Evolutionary conservation across 2,888 invertebrate genomes (phyloP).

Genomic region (Scaptomyza cyrtandrae): DNA sequence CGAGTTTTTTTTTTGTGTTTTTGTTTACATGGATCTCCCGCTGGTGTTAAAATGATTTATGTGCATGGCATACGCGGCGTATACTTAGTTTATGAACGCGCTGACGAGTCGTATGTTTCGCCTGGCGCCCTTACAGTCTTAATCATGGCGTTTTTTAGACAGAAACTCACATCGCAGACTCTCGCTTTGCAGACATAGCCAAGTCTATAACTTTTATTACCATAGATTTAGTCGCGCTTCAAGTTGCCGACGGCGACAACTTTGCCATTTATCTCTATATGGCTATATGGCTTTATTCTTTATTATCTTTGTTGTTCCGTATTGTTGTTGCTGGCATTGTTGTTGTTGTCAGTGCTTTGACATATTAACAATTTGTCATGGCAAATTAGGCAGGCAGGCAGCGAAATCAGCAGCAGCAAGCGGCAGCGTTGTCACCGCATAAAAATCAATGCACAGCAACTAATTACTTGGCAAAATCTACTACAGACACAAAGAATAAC

Average conservation of each 20-base stretch:
- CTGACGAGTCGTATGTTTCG: slow-evolving; percentile 40
- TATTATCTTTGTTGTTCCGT: slow-evolving; percentile 13
- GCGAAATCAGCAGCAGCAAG: slow-evolving; percentile 26
- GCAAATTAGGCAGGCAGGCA: slow-evolving; percentile 66
- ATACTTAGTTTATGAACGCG: slow-evolving; percentile 68
- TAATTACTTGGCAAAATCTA: slow-evolving; percentile 59
- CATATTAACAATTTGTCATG: slow-evolving; percentile 78
- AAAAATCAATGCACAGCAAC: slow-evolving; percentile 77
- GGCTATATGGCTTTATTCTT: slow-evolving; percentile 31
- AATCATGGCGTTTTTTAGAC: slow-evolving; percentile 58
- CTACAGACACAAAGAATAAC: slow-evolving; percentile 9
- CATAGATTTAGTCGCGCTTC: slow-evolving; percentile 67
- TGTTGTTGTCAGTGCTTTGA: slow-evolving; percentile 57
- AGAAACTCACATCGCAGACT: slow-evolving; percentile 8
- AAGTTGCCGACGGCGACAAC: slow-evolving; percentile 38
- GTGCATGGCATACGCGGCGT: slow-evolving; percentile 52
- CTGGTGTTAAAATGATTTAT: slow-evolving; percentile 66
- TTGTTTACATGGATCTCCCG: slow-evolving; percentile 15
- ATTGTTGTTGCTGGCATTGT: background rate
- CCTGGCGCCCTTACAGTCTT: slow-evolving; percentile 60
- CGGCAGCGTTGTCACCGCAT: slow-evolving; percentile 42
- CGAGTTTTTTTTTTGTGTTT: background rate
- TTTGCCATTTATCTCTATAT: slow-evolving; percentile 46
- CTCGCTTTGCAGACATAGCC: slow-evolving; percentile 27
- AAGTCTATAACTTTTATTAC: slow-evolving; percentile 71